Conservation (phyloP, 2,888 invertebrate species). For the Prenolepis imparis region DNA sequence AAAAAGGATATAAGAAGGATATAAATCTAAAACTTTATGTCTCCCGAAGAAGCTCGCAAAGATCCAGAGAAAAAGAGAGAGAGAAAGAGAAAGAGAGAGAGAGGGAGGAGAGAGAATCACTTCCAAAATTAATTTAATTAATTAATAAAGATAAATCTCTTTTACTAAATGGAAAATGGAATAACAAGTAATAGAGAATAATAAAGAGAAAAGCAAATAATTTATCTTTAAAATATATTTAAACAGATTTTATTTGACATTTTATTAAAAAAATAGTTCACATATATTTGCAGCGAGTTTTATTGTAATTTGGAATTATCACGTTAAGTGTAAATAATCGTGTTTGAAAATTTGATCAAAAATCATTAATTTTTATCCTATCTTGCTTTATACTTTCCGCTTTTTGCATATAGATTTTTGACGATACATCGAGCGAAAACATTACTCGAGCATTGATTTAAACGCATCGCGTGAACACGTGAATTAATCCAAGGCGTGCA, state of each 20-base stretch:
- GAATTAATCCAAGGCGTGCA: slow-evolving; percentile 31
- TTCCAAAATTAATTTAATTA: neutral
- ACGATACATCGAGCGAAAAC: neutral
- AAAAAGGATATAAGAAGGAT: neutral
- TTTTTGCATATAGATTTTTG: neutral
- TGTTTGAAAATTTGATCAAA: neutral
- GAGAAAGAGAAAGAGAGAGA: neutral
- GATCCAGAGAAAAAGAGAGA: neutral
- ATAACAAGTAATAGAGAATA: neutral
- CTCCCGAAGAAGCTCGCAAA: neutral
- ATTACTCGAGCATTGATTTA: neutral
- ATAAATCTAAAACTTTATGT: neutral
- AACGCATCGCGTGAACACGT: neutral
- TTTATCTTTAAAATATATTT: neutral
- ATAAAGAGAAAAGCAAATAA: neutral
- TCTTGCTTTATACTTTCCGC: neutral
- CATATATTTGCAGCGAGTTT: neutral
- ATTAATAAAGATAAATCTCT: neutral
- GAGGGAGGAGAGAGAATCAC: too few species aligned
- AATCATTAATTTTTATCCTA: neutral
- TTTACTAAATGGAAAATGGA: neutral
- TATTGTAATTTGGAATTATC: neutral
- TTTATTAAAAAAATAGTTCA: neutral
- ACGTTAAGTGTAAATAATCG: neutral
- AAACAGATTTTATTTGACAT: neutral